Base-by-base conservation (phyloP, 37 sponge, comb jelly and placozoan species). In the Spongilla lacustris region DNA sequence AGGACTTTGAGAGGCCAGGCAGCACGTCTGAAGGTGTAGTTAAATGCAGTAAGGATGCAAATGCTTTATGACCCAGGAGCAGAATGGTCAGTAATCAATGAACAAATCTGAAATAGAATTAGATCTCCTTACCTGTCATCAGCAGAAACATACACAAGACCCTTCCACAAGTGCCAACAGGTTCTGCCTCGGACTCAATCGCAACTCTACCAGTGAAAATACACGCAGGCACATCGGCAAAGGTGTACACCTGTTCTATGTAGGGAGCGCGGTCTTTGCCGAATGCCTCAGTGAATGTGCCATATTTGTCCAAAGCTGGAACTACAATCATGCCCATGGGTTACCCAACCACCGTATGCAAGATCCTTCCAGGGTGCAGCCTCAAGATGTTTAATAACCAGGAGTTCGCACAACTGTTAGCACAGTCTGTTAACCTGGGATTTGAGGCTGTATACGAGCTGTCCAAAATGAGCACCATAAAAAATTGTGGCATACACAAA, bases 381-480 rank as follows among this genome's bases (percentile, higher is more conserved):
- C 85, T 99, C 10, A 99, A 95, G 89, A 97, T 99, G 30, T 99
- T 99, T 85, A 94, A 97, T 86, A 97, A 99, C 75, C 97, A 95
- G 66, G 93, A 95, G 49, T 99, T 99, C 70, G 97, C 96, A 37
- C 85, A 85, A n/a, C 90, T 97, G 19, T 86, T 97, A 36, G 86
- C 95, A 6, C 89, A 90, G 76, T 92, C 93, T n/a, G 97, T 97
- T 27, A 79, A 92, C 41, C 89, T 94, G 49, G 98, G 98, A 3
- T 96, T 93, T 76, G 96, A 98, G 38, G 90, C 94, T 0, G 96
- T 94, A 24, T 98, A 93, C 74, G 94, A 96, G 74, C 87, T 98
- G 24, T 93, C 96, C 12, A 96, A 98, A 49, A 96, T 96, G 96
- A 96, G 98, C 73, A 93, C 96, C 26, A 98, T 98, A n/a, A n/a